A percentile compares a stretch with the other conserved stretches of the same genome.
Conservation (phyloP, 64 coral and sea anemone genomes). For the Montipora efflorescens region DNA sequence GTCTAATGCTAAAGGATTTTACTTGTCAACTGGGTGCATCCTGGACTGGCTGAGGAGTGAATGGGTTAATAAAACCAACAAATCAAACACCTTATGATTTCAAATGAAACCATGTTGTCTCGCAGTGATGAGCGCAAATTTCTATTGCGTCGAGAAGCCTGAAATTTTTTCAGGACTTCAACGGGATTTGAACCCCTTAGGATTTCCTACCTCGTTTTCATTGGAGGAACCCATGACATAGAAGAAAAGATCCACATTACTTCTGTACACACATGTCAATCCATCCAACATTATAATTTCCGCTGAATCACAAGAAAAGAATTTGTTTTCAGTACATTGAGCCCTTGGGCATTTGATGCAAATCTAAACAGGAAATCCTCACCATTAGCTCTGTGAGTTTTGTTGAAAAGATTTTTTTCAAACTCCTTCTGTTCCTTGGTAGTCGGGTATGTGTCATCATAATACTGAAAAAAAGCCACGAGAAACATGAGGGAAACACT, state of each 20-base stretch:
- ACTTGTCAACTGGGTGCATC: no score
- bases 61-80: no score
- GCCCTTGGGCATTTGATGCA: neutral
- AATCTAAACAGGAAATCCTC: neutral
- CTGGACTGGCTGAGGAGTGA: no score
- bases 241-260: conserved; percentile 97
- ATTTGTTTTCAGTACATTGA: no score
- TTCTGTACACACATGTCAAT: conserved; percentile 99
- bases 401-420: conserved; percentile 99
- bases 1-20: no score
- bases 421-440: conserved; percentile 99
- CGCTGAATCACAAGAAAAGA: conserved; percentile 72
- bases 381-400: conserved; percentile 99
- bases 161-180: no score
- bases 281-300: conserved; percentile 99
- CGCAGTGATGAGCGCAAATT: no score
- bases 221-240: conserved; percentile 99
- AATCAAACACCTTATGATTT: no score
- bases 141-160: no score
- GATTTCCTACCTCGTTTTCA: conserved; percentile 87
- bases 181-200: no score
- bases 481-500: neutral
- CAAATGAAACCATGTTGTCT: no score
- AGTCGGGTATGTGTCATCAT: conserved; percentile 96
- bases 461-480: conserved; percentile 77